phyloP scores from a whole-genome alignment of 2,113 vertebrate species.

The Argyrosomus japonicus region DNA sequence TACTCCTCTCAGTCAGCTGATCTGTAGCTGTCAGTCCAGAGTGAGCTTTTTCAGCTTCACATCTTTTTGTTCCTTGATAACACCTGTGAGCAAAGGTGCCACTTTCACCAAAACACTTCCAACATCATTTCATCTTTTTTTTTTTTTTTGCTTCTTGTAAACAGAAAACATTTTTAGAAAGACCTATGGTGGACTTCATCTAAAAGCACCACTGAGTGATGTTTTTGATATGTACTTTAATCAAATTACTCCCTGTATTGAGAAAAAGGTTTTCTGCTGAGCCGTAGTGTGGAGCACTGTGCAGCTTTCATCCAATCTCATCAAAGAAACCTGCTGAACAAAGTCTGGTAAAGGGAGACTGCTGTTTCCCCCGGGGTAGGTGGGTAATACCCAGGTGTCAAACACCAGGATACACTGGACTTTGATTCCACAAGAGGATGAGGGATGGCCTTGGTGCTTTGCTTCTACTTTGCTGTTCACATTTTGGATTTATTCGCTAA shows the following conservation, averaged over 20 bases:
- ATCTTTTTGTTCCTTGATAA: not conserved
- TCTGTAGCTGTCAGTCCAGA: not conserved
- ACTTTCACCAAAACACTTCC: not conserved
- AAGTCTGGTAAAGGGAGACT: not conserved
- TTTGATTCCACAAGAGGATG: not conserved
- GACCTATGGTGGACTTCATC: not conserved
- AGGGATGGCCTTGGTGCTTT: not conserved
- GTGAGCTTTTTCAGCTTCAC: not conserved
- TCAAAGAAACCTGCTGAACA: not conserved
- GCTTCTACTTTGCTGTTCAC: no score
- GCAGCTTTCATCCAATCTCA: not conserved
- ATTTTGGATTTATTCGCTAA: no score
- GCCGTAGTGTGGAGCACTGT: not conserved
- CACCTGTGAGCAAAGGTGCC: not conserved
- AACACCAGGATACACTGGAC: not conserved
- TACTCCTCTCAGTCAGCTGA: not conserved
- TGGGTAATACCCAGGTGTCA: not conserved
- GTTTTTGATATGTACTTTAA: not conserved
- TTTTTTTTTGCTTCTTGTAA: not conserved
- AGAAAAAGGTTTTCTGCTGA: not conserved
- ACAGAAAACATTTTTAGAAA: not conserved
- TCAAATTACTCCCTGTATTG: not conserved
- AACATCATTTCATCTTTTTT: not conserved
- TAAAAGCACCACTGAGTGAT: not conserved
- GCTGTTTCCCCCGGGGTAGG: not conserved